A percentile compares a stretch with the other conserved stretches of the same genome.
Conservation (phyloP, 2,113 vertebrate genomes). For the Mobula birostris region DNA sequence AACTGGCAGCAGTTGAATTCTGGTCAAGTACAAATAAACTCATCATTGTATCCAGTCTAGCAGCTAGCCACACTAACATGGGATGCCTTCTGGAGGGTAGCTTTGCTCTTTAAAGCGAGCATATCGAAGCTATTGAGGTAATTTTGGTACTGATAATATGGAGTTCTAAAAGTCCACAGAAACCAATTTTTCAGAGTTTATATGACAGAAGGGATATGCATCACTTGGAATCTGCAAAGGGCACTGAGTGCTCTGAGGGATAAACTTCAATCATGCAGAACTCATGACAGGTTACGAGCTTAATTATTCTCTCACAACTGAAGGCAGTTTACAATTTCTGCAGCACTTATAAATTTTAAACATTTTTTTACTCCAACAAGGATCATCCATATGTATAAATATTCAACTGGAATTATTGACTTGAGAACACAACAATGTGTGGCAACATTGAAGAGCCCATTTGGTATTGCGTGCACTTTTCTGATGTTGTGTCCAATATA, state of each 20-base stretch:
- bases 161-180: background rate
- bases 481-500: background rate
- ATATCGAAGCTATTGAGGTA: background rate
- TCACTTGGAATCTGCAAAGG: slow-evolving; percentile 24
- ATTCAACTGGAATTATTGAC: background rate
- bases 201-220: background rate
- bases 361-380: background rate
- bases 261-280: slow-evolving; percentile 11
- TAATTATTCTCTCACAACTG: slow-evolving; percentile 6
- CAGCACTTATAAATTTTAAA: background rate
- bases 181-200: background rate
- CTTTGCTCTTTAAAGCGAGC: background rate
- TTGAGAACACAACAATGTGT: background rate
- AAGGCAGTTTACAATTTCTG: background rate
- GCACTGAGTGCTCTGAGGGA: background rate
- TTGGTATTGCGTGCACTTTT: background rate
- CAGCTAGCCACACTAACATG: background rate
- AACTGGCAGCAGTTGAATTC: background rate
- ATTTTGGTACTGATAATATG: background rate
- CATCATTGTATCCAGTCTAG: background rate
- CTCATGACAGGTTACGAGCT: background rate
- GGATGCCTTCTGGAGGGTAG: background rate
- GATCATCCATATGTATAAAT: background rate
- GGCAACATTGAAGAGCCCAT: background rate
- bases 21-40: background rate